phyloP scores from a whole-genome alignment of 2,888 invertebrate species.

The Cylindroiulus punctatus region DNA sequence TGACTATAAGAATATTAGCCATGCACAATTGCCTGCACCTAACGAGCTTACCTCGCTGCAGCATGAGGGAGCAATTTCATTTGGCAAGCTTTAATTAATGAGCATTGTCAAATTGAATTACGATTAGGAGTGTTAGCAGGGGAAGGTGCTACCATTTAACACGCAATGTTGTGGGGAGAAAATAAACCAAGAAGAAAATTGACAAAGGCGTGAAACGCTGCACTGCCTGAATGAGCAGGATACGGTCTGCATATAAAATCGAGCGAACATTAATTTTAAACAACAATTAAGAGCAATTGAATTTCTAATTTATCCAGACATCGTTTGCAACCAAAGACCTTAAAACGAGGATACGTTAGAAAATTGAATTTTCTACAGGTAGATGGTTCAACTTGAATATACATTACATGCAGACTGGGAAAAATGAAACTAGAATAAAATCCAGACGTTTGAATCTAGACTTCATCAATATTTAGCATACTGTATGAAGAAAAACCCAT shows the following conservation, averaged over 20 bases:
- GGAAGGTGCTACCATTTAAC: not conserved
- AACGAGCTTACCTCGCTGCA: not conserved
- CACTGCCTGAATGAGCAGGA: not conserved
- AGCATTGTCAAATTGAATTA: slow-evolving; percentile 43
- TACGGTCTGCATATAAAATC: not conserved
- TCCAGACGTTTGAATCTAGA: too few relatives aligned
- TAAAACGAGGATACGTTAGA: not conserved
- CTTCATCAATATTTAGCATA: too few relatives aligned
- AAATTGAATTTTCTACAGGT: not conserved
- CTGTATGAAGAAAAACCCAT: too few relatives aligned
- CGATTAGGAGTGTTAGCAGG: not conserved
- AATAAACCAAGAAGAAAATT: slow-evolving; percentile 6
- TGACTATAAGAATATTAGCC: not conserved
- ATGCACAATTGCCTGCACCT: not conserved
- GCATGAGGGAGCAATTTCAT: slow-evolving; percentile 21
- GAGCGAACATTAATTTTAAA: slow-evolving; percentile 20
- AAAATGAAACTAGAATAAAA: too few relatives aligned
- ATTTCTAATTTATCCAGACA: not conserved
- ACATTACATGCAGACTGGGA: not conserved
- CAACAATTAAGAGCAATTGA: not conserved
- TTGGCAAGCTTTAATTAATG: slow-evolving; percentile 9
- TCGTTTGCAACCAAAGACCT: not conserved
- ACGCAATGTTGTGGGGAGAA: slow-evolving; percentile 4
- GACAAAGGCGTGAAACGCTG: slow-evolving; percentile 12
- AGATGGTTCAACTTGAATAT: not conserved